Base-by-base conservation (phyloP, 64 coral and sea anemone genomes). In the Montipora cactus region DNA sequence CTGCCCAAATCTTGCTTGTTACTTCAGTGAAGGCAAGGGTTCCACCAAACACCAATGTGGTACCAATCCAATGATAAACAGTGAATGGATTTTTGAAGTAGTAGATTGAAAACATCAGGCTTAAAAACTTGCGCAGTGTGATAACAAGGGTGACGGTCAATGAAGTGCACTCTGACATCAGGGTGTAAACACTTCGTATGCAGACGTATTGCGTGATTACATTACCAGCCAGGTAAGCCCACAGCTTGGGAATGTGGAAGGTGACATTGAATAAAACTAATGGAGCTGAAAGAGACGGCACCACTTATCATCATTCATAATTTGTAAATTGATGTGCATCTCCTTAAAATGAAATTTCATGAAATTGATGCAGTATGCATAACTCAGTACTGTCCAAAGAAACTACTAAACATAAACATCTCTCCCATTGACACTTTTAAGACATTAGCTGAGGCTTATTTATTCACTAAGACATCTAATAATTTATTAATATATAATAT, bases 41-140 rank as follows among this genome's bases (percentile, higher is more conserved):
- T 7, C 97, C 97, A 7, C 82, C 77, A 44, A 99, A 99, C 0
- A 96, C 94, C 1, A 99, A 79, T 2, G 79, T 89, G 14, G 97
- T 99, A 16, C 94, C 97, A 13, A 89, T 64, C 97, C 97, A 99
- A 25, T 99, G 97, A 68, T 96, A 99, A 37, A 94, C 8, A 5
- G 97, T 99, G 57, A 99, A 99, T 0, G 97, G 95, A 81, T 99
- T 96, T 44, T 61, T 50, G 74, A 99, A 99, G 89, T 94, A 96
- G 68, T 90, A 96, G 46, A 99, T 95, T 0, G 95, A 96, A 77
- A 99, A 93, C 69, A 99, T 51, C 37, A 99, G 84, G 70, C 95
- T 99, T 59, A 94, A 80, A 72, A 99, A 96, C 85, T 99, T 99
- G 23, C 97, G 94, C 11, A 99, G 92, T 52, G 97, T 99, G 57